Base-by-base conservation (phyloP, 2,888 invertebrate genomes). In the Drepana falcataria region DNA sequence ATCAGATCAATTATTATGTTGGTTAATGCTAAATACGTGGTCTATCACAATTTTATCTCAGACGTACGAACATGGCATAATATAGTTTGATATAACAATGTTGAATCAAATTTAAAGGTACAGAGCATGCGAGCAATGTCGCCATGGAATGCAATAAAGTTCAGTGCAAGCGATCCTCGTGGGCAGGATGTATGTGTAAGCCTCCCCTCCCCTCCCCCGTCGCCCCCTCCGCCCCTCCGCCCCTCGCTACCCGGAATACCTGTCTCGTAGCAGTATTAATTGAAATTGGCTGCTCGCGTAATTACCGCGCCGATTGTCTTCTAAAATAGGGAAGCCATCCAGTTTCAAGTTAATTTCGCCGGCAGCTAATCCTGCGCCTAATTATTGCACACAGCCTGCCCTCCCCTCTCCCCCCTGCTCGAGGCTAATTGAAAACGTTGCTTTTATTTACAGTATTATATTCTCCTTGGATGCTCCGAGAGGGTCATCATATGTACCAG, bases 311-410 rank as follows among this genome's bases (percentile, higher is more conserved):
- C 53, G 33, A 58, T 58, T 58, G 55, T 58, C 54, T 55, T 58
- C 54, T 55, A 54, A 58, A 55, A 58, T 58, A 55, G 52, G 54
- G 72, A 68, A 71, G 72, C 73, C 72, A 75, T 79, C 73, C 66
- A 75, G 78, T 79, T 82, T 83, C 81, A 79, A 85, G 83, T 84
- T 86, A 85, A 88, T 88, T 84, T 82, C 63, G 51, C 77, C 69
- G 69, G 77, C 75, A 75, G 77, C 81, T 86, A 86, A 87, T 87
- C 86, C 85, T 72, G 73, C 72, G 77, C 74, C 85, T 87, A 85
- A 87, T 87, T 87, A 87, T 80, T 79, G 77, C 81, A 64, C 65
- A 74, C 21, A 21, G 21, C 77, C 69, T 65, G 58, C 55, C 52
- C 53, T 53, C 48, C 55, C 59, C 55, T 59, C 49, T 34, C 9